A percentile compares a stretch with the other conserved stretches of the same genome.
phyloP scores from a whole-genome alignment of 1,140 invertebrate genomes.

The Phymastichus coffea region DNA sequence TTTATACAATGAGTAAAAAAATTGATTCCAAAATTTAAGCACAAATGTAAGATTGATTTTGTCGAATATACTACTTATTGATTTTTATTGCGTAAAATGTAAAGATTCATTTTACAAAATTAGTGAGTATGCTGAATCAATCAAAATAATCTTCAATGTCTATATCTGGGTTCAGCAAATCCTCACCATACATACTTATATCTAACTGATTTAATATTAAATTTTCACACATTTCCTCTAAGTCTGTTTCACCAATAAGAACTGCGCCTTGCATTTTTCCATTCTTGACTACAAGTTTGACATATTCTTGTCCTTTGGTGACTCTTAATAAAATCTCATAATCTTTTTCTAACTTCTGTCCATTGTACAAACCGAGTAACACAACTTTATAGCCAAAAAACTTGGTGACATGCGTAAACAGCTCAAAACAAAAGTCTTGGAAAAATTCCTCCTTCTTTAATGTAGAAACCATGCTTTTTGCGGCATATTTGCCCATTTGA shows the following conservation, averaged over 20 bases:
- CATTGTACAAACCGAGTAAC: constrained; percentile 91
- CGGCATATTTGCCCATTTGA: constrained; percentile 95
- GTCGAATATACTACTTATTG: too few relatives aligned
- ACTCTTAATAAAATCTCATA: constrained; percentile 88
- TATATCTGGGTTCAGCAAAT: constrained; percentile 91
- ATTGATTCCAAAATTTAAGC: too few relatives aligned
- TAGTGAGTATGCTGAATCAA: too few relatives aligned
- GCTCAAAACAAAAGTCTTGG: constrained; percentile 94
- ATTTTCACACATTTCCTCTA: constrained; percentile 99
- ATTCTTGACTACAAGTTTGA: constrained; percentile 87
- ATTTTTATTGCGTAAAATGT: too few relatives aligned
- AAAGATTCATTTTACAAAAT: too few relatives aligned
- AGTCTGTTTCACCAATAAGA: constrained; percentile 93
- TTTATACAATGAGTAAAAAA: too few relatives aligned
- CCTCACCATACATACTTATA: constrained; percentile 83
- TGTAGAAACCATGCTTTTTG: constrained; percentile 81
- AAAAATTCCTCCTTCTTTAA: constrained; percentile 65
- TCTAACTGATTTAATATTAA: constrained; percentile 94
- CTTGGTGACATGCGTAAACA: constrained; percentile 94
- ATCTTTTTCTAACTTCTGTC: constrained; percentile 78
- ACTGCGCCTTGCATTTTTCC: constrained; percentile 89
- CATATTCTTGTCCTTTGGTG: constrained; percentile 81
- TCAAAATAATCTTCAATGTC: constrained; percentile 99
- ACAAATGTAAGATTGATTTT: too few relatives aligned
- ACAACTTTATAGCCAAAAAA: constrained; percentile 96